Conservation (phyloP, 1,140 invertebrate species). For the Drosophila repletoides region DNA sequence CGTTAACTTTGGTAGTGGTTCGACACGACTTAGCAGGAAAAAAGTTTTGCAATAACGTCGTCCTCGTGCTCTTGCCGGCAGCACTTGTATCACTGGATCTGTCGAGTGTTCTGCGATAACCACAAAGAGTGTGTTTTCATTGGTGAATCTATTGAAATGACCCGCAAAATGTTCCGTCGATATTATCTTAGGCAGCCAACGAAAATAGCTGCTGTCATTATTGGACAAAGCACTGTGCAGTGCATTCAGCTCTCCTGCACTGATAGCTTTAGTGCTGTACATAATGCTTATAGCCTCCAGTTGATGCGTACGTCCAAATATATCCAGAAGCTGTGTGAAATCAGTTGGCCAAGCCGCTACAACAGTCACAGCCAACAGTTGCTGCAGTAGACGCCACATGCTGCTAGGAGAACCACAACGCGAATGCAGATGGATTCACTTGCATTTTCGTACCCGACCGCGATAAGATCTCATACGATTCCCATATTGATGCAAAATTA, state of each 20-base stretch:
- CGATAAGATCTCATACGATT: conserved; percentile 50
- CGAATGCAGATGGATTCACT: conserved; percentile 1
- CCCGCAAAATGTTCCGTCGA: conserved; percentile 2
- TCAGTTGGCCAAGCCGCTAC: conserved; percentile 13
- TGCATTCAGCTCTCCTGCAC: conserved; percentile 18
- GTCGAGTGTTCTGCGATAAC: conserved; percentile 44
- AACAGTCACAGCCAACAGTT: background rate
- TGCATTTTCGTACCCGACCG: background rate
- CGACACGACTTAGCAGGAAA: conserved; percentile 19
- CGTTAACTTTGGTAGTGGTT: background rate
- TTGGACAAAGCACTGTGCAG: conserved; percentile 11
- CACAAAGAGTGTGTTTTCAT: conserved; percentile 44
- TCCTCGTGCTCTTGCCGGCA: conserved; percentile 26
- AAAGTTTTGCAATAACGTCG: conserved; percentile 47
- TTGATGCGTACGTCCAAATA: conserved; percentile 30
- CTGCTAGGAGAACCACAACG: background rate
- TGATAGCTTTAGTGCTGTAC: conserved; percentile 30
- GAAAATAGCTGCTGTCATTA: conserved; percentile 38
- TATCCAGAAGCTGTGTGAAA: conserved; percentile 33
- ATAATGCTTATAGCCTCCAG: conserved; percentile 37
- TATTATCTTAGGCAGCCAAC: conserved; percentile 40
- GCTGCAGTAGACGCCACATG: conserved; percentile 35
- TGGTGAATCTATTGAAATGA: conserved; percentile 15
- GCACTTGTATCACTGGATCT: conserved; percentile 39
- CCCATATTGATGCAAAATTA: conserved; percentile 17